Base-by-base conservation (phyloP, 2,113 vertebrate genomes). In the Pelvicachromis taeniatus region DNA sequence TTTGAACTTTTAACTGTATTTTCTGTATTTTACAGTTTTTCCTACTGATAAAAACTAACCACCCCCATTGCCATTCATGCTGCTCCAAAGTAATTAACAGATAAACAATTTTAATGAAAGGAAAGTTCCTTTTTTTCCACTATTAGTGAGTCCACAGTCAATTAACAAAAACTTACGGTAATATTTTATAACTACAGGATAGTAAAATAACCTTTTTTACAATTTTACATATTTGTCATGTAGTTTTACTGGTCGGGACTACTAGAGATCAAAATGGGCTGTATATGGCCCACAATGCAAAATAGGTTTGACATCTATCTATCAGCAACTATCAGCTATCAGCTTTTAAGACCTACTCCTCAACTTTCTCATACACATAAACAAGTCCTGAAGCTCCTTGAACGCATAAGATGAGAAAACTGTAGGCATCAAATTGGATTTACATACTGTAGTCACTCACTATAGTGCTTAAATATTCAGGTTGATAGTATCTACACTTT, bases 251-350 rank as follows among this genome's bases (percentile, higher is more conserved):
- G 31, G 59, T 63, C 9, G 26, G 56, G 26, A 59, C 0, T 0
- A 38, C 59, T 38, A 38, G 12, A 63, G 17, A 63, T 63, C 17
- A 63, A 63, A 63, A 63, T n/a, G 7, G n/a, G 17, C 59, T 35
- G 17, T 63, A n/a, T 38, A 17, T 63, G 31, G 6, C 17, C 31
- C 31, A 63, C 31, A 38, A 63, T 55, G 11, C 23, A 26, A 55
- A 55, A 26, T 55, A 21, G 23, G 53, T 55, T 55, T 23, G 53
- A 55, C 21, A 23, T 55, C 10, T 54, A 54, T 54, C 55, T 26
- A 14, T 85, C 88, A 87, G 73, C 88, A 33, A 10, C 56, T 35
- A 19, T 85, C 88, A 87, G 77, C 88, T 91, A 79, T 88, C 90
- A 85, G 63, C 12, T 29, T 80, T 35, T n/a, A 86, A 55, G 55